Evolutionary conservation across 2,113 vertebrate species (phyloP), one percentile per base, ranked within the genome.

Genomic region (Dipodomys spectabilis): DNA sequence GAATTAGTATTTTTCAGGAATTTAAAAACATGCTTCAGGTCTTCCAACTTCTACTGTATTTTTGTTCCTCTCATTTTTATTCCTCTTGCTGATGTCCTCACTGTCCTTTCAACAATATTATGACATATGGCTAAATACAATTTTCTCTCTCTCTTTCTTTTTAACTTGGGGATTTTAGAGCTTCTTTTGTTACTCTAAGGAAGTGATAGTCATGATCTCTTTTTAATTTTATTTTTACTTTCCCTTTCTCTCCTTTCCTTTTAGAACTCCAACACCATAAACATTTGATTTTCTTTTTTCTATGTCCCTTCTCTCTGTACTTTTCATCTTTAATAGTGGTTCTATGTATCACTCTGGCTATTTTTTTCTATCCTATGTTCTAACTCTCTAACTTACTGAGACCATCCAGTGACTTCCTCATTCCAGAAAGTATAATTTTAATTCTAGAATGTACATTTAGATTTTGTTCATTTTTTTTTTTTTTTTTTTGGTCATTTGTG

Each of bases 361-460:
- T 83, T 53, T 93, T 79, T 72, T 90, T 72, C 57, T 78, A 12
- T 65, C 9, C 60, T 78, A 49, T 23, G 28, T 72, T 45, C 81
- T 53, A 68, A 85, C 67, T 65, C 28, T 93, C 74, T 23, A 45
- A 69, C 39, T 39, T 78, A 62, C 6, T 20, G 22, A 77, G 90
- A 32, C 60, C 77, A 88, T 39, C 30, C 18, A 73, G 30, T 77
- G 49, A 35, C 72, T 32, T 25, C 30, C 35, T 91, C 30, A 81
- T 78, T 82, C 86, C 65, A 89, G 53, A 93, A 95, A 95, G 2
- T 32, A 2, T 73, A n/a, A 39, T 72, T 78, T 88, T 73, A 7
- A 53, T 82, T 88, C 57, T 64, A 64, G 27, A 62, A 74, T 69
- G n/a, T 45, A 45, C 27, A 72, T 39, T 73, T 79, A 28, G 16